These are phyloP conservation scores for Coregonus sp. DNA, from an alignment of 2,797 vertebrate genomes.

Conservation along the genomic window DNA sequence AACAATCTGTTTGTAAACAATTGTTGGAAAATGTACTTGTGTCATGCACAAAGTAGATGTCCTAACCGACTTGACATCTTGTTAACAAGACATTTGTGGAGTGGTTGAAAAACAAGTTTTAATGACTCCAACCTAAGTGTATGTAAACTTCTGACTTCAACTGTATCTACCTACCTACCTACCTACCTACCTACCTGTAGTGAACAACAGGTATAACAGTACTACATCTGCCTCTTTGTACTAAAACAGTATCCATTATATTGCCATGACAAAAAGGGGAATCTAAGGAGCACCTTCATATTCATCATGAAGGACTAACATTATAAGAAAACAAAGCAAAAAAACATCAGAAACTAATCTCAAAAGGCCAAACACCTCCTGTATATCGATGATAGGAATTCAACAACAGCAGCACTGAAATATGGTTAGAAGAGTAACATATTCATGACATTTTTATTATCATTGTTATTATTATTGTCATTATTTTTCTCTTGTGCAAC, in stretches of 20 bases:
- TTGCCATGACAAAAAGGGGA: not conserved
- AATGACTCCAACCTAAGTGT: no score
- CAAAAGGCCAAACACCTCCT: not conserved
- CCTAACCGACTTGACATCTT: no score
- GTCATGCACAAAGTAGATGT: no score
- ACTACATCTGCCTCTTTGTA: not conserved
- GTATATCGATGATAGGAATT: conserved; percentile 15
- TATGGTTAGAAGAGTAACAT: conserved; percentile 68
- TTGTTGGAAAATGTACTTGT: no score
- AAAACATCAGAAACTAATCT: not conserved
- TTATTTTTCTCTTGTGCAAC: conserved; percentile 1
- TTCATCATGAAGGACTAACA: not conserved
- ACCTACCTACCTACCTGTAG: not conserved
- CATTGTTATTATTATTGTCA: conserved; percentile 54
- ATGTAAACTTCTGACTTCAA: no score
- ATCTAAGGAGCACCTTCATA: not conserved
- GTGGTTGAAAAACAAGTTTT: no score
- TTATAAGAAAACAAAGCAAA: not conserved
- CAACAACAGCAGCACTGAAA: conserved; percentile 59
- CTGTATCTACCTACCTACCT: not conserved
- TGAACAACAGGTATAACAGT: not conserved
- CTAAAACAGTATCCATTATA: not conserved
- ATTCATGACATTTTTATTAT: conserved; percentile 67
- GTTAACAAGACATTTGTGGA: no score
- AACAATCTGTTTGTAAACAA: no score